phyloP scores from a whole-genome alignment of 2,113 vertebrate species.

The Otis tarda region DNA sequence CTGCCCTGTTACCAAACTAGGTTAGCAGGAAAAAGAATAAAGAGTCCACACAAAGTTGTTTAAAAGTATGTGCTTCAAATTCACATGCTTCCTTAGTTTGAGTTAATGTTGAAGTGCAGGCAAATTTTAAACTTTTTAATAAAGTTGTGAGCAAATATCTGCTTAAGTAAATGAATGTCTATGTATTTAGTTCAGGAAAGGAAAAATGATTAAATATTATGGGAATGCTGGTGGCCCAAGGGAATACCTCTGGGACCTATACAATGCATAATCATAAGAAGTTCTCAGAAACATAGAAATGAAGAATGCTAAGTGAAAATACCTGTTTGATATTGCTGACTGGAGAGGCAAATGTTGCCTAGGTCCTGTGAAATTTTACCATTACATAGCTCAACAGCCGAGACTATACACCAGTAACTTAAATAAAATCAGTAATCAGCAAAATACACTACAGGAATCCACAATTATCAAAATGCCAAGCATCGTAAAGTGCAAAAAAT shows the following conservation, averaged over 20 bases:
- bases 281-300: neutral
- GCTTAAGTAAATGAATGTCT: neutral
- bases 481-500: neutral
- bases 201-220: neutral
- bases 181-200: neutral
- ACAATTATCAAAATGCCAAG: neutral
- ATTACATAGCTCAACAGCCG: neutral
- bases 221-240: neutral
- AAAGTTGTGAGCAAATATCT: neutral
- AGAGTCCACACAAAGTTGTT: neutral
- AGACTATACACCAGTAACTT: neutral
- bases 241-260: neutral
- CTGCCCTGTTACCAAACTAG: neutral
- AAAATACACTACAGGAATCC: neutral
- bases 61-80: neutral
- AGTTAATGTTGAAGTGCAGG: neutral
- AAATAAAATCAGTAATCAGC: neutral
- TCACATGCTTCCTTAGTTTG: neutral
- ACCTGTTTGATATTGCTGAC: neutral
- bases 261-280: neutral
- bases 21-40: neutral
- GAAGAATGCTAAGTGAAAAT: neutral
- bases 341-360: neutral
- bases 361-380: neutral
- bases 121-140: neutral